Conservation (phyloP, 2,113 vertebrate species). For the Macquaria australasica region DNA sequence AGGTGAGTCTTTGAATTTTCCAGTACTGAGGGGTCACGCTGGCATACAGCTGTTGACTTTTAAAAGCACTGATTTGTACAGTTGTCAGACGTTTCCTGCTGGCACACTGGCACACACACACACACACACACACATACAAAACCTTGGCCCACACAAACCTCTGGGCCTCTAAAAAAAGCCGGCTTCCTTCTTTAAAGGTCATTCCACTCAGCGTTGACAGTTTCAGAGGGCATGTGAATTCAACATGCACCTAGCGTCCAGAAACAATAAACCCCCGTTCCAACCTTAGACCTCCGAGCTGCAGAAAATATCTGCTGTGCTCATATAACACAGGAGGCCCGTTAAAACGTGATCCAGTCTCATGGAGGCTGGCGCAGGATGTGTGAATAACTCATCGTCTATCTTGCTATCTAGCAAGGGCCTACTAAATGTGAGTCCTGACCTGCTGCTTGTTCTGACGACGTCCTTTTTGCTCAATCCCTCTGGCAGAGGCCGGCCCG, state of each 20-base stretch:
- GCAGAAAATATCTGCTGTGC: slow-evolving; percentile 41
- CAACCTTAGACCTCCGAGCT: slow-evolving; percentile 49
- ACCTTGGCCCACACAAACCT: slow-evolving; percentile 26
- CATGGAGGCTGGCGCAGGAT: slow-evolving; percentile 19
- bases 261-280: slow-evolving; percentile 59
- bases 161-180: slow-evolving; percentile 23
- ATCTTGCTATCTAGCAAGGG: slow-evolving; percentile 59
- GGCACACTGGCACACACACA: slow-evolving; percentile 33
- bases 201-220: slow-evolving; percentile 57
- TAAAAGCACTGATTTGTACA: slow-evolving; percentile 70
- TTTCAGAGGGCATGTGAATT: slow-evolving; percentile 62
- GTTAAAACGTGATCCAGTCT: slow-evolving; percentile 44
- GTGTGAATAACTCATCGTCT: slow-evolving; percentile 66
- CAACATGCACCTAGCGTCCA: slow-evolving; percentile 49
- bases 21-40: slow-evolving; percentile 39
- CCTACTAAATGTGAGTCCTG: slow-evolving; percentile 58
- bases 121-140: slow-evolving; percentile 4
- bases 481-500: slow-evolving; percentile 67
- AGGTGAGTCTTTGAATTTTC: slow-evolving; percentile 68
- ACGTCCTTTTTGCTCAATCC: slow-evolving; percentile 54
- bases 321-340: slow-evolving; percentile 19
- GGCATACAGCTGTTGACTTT: slow-evolving; percentile 71
- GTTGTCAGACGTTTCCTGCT: slow-evolving; percentile 72
- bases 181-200: slow-evolving; percentile 71
- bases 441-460: slow-evolving; percentile 63